These are phyloP conservation scores for Lithophane leautieri DNA, from an alignment of 2,888 invertebrate genomes.

Conservation along the genomic window DNA sequence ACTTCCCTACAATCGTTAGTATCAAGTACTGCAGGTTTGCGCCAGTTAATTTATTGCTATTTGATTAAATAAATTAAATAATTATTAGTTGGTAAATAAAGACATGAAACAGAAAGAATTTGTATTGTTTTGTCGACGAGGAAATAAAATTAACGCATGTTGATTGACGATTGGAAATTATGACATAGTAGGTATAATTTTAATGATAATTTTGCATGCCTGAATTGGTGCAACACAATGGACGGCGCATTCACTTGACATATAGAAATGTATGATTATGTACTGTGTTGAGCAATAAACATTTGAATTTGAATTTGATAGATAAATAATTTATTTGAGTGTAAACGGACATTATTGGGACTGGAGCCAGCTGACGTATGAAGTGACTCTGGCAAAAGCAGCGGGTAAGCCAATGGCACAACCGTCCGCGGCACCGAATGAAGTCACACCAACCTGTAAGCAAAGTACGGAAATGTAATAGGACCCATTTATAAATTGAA, in stretches of 20 bases:
- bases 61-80: neutral
- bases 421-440: slow-evolving; percentile 73
- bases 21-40: too few species aligned
- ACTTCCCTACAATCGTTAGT: too few species aligned
- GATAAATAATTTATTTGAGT: slow-evolving; percentile 22
- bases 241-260: too few species aligned
- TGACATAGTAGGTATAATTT: too few species aligned
- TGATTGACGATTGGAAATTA: too few species aligned
- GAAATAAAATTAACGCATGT: slow-evolving; percentile 21
- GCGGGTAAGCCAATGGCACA: slow-evolving; percentile 74
- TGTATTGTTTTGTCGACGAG: neutral
- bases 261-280: too few species aligned
- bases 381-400: slow-evolving; percentile 75
- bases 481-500: neutral
- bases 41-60: neutral
- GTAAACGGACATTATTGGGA: slow-evolving; percentile 30
- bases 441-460: slow-evolving; percentile 71
- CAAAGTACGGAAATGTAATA: neutral
- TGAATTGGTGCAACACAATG: too few species aligned
- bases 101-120: neutral
- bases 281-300: too few species aligned
- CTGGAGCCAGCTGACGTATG: slow-evolving; percentile 72
- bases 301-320: too few species aligned
- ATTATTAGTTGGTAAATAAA: neutral
- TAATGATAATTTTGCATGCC: too few species aligned